phyloP scores from a whole-genome alignment of 2,888 invertebrate genomes.

The Oligia fasciuncula region DNA sequence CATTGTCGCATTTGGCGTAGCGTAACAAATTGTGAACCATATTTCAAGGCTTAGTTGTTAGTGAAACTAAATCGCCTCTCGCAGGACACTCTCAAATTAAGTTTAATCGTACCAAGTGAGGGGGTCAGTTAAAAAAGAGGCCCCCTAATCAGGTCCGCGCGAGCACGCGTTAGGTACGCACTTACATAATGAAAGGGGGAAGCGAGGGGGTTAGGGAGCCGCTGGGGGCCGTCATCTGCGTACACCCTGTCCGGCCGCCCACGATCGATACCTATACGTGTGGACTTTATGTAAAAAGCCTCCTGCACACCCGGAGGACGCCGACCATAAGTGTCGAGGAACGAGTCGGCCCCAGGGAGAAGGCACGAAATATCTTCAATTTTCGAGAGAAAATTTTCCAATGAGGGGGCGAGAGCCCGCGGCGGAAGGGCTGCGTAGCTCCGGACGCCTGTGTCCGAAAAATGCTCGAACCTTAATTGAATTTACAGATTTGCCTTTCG shows the following conservation, averaged over 20 bases:
- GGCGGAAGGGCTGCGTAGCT: slow-evolving; percentile 87
- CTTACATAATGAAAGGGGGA: slow-evolving; percentile 90
- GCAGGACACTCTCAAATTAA: slow-evolving; percentile 86
- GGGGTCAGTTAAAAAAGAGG: slow-evolving; percentile 90
- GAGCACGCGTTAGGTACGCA: slow-evolving; percentile 89
- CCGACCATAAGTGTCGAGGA: slow-evolving; percentile 90
- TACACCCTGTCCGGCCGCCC: slow-evolving; percentile 89
- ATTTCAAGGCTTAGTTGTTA: slow-evolving; percentile 73
- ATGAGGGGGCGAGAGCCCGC: slow-evolving; percentile 88
- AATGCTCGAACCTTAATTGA: slow-evolving; percentile 89
- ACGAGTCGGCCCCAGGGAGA: slow-evolving; percentile 89
- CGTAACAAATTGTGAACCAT: slow-evolving; percentile 67
- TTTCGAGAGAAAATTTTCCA: slow-evolving; percentile 90
- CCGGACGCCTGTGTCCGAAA: slow-evolving; percentile 88
- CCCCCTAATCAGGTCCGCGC: slow-evolving; percentile 89
- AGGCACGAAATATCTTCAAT: slow-evolving; percentile 90
- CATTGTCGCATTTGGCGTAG: slow-evolving; percentile 58
- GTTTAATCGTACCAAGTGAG: slow-evolving; percentile 88
- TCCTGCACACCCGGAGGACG: slow-evolving; percentile 89
- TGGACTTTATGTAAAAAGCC: slow-evolving; percentile 90
- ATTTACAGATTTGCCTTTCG: slow-evolving; percentile 89
- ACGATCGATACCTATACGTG: slow-evolving; percentile 90
- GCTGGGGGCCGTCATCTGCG: slow-evolving; percentile 88
- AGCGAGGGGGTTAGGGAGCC: slow-evolving; percentile 78
- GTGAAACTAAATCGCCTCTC: slow-evolving; percentile 80